These are phyloP conservation scores for Cybosia mesomella DNA, from an alignment of 2,888 invertebrate species.

Conservation along the genomic window DNA sequence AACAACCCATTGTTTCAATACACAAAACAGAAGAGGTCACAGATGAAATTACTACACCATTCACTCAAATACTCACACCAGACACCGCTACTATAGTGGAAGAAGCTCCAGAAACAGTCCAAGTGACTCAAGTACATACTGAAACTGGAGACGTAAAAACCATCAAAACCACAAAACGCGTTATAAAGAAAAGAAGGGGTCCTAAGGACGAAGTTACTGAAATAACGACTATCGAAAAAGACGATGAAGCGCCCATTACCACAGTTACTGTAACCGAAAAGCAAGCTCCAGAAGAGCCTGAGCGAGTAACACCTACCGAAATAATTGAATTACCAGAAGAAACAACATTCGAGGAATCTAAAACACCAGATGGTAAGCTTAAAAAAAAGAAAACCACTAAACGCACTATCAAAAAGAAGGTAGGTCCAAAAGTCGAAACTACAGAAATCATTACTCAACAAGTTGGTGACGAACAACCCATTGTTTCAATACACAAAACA, in stretches of 20 bases:
- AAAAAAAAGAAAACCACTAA: conserved; percentile 9
- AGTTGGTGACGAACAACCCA: conserved; percentile 26
- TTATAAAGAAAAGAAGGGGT: conserved; percentile 53
- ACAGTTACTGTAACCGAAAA: conserved; percentile 48
- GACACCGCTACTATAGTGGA: not conserved
- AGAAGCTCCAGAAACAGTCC: conserved; percentile 11
- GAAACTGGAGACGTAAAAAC: conserved; percentile 9
- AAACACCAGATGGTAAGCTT: conserved; percentile 13
- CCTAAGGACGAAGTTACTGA: conserved; percentile 35
- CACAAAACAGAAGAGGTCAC: conserved; percentile 13
- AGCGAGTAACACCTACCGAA: not conserved
- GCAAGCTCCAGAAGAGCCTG: not conserved
- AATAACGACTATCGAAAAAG: conserved; percentile 64
- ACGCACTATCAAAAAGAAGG: conserved; percentile 8
- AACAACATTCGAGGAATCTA: conserved; percentile 6
- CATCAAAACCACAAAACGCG: conserved; percentile 55
- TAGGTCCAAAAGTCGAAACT: conserved; percentile 19
- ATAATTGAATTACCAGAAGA: conserved; percentile 14
- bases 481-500: conserved; percentile 29
- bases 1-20: not conserved
- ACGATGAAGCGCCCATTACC: conserved; percentile 58
- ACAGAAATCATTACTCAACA: conserved; percentile 33
- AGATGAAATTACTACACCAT: conserved; percentile 2
- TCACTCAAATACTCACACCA: conserved; percentile 3
- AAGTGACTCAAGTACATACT: conserved; percentile 7